Base-by-base conservation (phyloP, 2,888 invertebrate species). In the Drosophila neutralis region DNA sequence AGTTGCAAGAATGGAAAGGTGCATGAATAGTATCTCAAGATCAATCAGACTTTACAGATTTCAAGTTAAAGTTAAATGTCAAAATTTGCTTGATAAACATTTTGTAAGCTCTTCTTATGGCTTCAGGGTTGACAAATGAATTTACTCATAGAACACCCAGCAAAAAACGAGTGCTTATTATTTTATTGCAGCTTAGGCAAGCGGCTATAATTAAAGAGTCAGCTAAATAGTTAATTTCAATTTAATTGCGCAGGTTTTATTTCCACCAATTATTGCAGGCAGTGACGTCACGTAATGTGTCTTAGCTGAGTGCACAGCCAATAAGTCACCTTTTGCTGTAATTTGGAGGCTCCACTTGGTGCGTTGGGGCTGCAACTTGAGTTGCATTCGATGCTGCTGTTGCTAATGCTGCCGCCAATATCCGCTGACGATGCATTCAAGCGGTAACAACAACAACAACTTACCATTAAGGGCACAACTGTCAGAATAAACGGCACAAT, bases 381-480 rank as follows among this genome's bases (percentile, higher is more conserved):
- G 58, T 40, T 77, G 87, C 87, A 82, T 70, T 77, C 31, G 63
- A 51, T 36, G 36, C 58, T 67, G 64, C 57, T 70, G 64, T 61
- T 70, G 83, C 65, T 81, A 89, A 86, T 84, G 64, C 21, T 45
- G 45, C 70, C 64, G 83, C 59, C 83, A 89, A 84, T 84, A 89
- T 89, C 83, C 83, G 83, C 81, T 78, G 73, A 70, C 82, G 52
- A 79, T 84, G 87, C 89, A 87, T 75, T 85, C 89, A 89, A 76
- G 84, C 84, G 87, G 58, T 75, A 89, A 80, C 66, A 65, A 67
- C 52, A 58, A 35, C 51, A 60, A 42, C 33, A 75, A 27, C 45
- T 38, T 27, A 67, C 42, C 52, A 53, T 24, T 38, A 21, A 36
- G 24, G 15, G 29, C 21, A 40, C 45, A 73, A 73, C 59, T 65